Conservation (phyloP, 2,113 vertebrate species). For the Cichladusa arquata region DNA sequence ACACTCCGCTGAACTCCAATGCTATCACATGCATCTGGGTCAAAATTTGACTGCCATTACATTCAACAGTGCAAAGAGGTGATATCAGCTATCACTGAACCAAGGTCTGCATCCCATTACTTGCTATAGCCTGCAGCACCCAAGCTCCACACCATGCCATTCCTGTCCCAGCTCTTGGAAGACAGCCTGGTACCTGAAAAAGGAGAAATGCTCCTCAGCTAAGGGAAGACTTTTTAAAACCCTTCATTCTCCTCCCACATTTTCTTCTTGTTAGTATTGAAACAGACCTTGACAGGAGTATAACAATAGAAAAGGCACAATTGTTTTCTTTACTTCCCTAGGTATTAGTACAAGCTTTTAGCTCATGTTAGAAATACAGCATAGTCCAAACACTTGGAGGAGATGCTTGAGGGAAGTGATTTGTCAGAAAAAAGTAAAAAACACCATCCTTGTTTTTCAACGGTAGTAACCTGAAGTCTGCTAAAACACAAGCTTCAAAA, state of each 20-base stretch:
- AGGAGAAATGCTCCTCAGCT: not conserved
- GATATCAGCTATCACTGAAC: not conserved
- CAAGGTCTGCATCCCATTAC: not conserved
- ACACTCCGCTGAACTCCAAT: not conserved
- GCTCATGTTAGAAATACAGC: not conserved
- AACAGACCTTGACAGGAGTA: not conserved
- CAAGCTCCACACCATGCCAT: not conserved
- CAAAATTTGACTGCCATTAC: slow-evolving; percentile 44
- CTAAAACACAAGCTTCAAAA: not conserved
- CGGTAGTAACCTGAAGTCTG: not conserved
- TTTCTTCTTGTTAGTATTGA: not conserved
- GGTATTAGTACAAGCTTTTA: not conserved
- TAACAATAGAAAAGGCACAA: not conserved
- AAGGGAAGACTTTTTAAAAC: not conserved
- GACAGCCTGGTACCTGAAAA: not conserved
- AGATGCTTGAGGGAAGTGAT: not conserved
- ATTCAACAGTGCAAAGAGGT: not conserved
- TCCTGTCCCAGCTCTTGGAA: not conserved
- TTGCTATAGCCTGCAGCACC: not conserved
- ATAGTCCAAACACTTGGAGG: not conserved
- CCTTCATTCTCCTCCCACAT: not conserved
- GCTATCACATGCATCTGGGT: slow-evolving; percentile 44
- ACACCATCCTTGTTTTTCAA: not conserved
- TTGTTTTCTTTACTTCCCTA: not conserved
- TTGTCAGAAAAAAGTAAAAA: not conserved